Base-by-base conservation (phyloP, 2,113 vertebrate genomes). In the Casuarius casuarius region DNA sequence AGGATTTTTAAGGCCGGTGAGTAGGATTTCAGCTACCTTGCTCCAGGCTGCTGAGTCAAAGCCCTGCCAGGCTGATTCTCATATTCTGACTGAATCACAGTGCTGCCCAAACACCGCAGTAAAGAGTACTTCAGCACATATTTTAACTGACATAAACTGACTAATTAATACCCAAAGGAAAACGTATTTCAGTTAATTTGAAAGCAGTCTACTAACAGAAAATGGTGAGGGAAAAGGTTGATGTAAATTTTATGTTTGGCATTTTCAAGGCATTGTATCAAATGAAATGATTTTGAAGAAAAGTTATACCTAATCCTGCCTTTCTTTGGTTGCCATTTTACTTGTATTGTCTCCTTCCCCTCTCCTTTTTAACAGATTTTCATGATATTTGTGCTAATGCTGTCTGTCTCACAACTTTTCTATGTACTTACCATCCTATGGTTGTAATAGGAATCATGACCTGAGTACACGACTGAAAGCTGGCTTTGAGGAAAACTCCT, bases 221-320 rank as follows among this genome's bases (percentile, higher is more conserved):
- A 66, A n/a, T 62, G 46, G 90, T 72, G 79, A 94, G 63, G 77
- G 78, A 75, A 75, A 89, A 82, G 13, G 46, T 65, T 51, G 49
- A 71, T 96, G 95, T 78, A 79, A 91, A 86, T 92, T 95, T 95
- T 59, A n/a, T 68, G 44, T 95, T 96, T 94, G 74, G 35, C 77
- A 87, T 96, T 96, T 94, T 59, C 79, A 94, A 89, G 35, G 42
- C 71, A 85, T 84, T 62, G 28, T 85, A 90, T 84, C 49, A 85
- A 58, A 94, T 66, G 7, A 95, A 91, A 67, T 82, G 12, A 48
- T 86, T 97, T 73, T 85, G n/a, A 95, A 92, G 74, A 94, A 89
- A 79, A 28, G 17, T 22, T 10, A 20, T 73, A 46, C 70, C 58
- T 77, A 62, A 88, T 90, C 35, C n/a, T 84, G 35, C 72, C 62